phyloP scores from a whole-genome alignment of 2,888 invertebrate genomes.

The Acleris laterana region DNA sequence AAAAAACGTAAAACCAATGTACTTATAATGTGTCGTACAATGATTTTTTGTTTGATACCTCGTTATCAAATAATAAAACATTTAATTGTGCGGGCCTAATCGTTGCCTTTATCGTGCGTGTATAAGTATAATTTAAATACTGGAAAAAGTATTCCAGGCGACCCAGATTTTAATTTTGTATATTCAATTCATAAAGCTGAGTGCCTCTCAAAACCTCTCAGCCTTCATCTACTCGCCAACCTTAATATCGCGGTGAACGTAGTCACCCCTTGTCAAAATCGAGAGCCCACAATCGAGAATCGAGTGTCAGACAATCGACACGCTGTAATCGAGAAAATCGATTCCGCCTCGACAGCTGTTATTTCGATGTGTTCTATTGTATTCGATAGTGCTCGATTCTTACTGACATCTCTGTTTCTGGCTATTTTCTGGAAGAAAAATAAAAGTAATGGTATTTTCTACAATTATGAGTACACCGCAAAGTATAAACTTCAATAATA shows the following conservation, averaged over 20 bases:
- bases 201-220: neutral
- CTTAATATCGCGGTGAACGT: conserved; percentile 12
- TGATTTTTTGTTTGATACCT: too few species aligned
- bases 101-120: too few species aligned
- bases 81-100: too few species aligned
- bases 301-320: conserved; percentile 35
- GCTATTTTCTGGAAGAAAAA: neutral
- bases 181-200: conserved; percentile 2
- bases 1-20: too few species aligned
- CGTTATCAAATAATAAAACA: too few species aligned
- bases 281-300: conserved; percentile 28
- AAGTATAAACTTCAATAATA: too few species aligned
- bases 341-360: conserved; percentile 25
- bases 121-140: too few species aligned
- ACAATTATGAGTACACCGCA: too few species aligned
- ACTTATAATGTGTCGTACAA: too few species aligned
- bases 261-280: conserved; percentile 35
- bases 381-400: conserved; percentile 22
- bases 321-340: conserved; percentile 35
- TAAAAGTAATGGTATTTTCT: too few species aligned
- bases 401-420: neutral
- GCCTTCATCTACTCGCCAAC: conserved; percentile 13
- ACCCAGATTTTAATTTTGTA: too few species aligned
- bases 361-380: conserved; percentile 27
- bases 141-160: too few species aligned